Conservation (phyloP, 2,888 invertebrate species). For the Thalpophila matura region DNA sequence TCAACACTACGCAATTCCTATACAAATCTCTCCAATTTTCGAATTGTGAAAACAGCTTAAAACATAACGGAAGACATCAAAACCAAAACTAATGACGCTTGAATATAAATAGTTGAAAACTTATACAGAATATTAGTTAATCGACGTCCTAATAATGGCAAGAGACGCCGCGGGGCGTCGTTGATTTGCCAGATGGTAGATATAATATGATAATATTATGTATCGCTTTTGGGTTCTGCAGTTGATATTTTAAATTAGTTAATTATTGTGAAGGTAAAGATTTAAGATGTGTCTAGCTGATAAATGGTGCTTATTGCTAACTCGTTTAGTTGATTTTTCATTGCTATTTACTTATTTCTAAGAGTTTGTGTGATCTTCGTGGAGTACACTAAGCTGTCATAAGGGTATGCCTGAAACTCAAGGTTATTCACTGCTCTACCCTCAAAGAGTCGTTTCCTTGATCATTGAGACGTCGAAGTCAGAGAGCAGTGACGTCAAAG, state of each 20-base stretch:
- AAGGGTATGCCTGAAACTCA: no score
- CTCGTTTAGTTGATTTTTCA: no score
- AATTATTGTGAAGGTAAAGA: background rate
- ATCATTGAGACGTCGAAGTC: no score
- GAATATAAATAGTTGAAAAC: constrained; percentile 17
- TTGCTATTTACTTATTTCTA: no score
- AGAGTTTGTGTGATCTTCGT: no score
- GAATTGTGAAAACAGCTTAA: constrained; percentile 1
- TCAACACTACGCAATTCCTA: background rate
- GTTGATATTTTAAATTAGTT: constrained; percentile 8
- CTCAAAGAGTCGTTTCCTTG: no score
- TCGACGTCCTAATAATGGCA: constrained; percentile 35
- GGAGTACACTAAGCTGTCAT: no score
- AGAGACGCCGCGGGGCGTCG: constrained; percentile 27
- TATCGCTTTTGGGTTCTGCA: constrained; percentile 31
- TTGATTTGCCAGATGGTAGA: constrained; percentile 30
- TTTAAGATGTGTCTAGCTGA: background rate
- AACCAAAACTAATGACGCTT: constrained; percentile 17
- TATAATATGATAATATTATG: constrained; percentile 3
- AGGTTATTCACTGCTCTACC: no score
- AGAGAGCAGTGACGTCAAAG: no score
- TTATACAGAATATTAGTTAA: constrained; percentile 26
- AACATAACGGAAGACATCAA: constrained; percentile 14
- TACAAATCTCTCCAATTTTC: constrained; percentile 5
- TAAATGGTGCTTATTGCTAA: background rate